These are phyloP conservation scores for Drosophila cardini DNA, from an alignment of 1,140 invertebrate genomes.

Conservation along the genomic window DNA sequence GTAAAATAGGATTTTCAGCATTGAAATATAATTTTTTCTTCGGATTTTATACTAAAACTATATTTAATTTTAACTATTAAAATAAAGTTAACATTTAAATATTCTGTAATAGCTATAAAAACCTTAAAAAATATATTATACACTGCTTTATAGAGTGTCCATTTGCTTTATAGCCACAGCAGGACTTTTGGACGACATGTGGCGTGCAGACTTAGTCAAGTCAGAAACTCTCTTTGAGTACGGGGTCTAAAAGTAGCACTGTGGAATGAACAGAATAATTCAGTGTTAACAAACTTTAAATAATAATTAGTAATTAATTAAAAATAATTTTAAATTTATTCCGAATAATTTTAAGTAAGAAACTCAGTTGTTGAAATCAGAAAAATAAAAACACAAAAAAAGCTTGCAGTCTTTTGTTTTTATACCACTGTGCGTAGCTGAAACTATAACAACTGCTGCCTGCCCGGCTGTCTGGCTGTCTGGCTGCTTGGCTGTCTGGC, in stretches of 20 bases:
- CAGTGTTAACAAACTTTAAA: too few relatives aligned
- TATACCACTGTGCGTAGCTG: conserved; percentile 41
- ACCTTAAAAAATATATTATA: conserved; percentile 1
- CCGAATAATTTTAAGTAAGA: too few relatives aligned
- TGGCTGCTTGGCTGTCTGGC: neutral
- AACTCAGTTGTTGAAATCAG: too few relatives aligned
- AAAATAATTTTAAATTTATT: neutral
- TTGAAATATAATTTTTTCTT: too few relatives aligned
- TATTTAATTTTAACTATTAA: too few relatives aligned
- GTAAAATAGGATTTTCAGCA: too few relatives aligned
- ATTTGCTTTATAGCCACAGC: conserved; percentile 37
- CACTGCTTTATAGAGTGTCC: conserved; percentile 39
- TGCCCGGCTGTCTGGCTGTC: neutral
- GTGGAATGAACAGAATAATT: conserved; percentile 10
- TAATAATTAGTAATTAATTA: too few relatives aligned
- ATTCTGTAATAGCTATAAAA: neutral
- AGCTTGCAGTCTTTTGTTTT: neutral
- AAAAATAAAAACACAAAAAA: neutral
- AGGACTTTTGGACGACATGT: conserved; percentile 37
- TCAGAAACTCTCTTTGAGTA: too few relatives aligned
- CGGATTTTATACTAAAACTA: neutral
- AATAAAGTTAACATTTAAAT: neutral
- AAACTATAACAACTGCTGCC: conserved; percentile 18
- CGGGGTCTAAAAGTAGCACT: conserved; percentile 7
- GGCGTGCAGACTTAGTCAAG: conserved; percentile 32